A percentile compares a stretch with the other conserved stretches of the same genome.
Evolutionary conservation across 2,113 vertebrate genomes (phyloP).

Genomic region (Hydrolagus affinis): DNA sequence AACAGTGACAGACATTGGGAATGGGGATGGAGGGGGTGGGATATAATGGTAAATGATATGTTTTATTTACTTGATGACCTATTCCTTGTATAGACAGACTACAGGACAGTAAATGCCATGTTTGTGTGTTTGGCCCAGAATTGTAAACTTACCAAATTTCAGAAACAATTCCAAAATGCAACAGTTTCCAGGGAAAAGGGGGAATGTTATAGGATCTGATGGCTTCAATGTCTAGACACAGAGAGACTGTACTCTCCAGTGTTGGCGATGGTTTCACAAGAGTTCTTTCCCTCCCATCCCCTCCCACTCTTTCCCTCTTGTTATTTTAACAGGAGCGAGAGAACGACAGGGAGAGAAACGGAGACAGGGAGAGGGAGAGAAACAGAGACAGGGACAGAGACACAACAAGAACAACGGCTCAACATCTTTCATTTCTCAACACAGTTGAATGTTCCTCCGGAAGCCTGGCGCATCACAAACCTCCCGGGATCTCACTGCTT

Average conservation of each 20-base stretch:
- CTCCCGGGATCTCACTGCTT: neutral
- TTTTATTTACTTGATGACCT: neutral
- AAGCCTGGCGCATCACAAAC: neutral
- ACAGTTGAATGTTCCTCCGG: conserved; percentile 7
- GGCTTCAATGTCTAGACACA: neutral
- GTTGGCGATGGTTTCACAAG: no score
- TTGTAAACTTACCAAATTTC: conserved; percentile 19
- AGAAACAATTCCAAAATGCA: neutral
- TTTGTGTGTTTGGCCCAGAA: neutral
- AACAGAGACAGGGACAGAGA: no score
- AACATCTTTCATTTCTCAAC: neutral
- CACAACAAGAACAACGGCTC: neutral
- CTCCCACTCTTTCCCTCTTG: neutral
- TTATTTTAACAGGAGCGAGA: neutral
- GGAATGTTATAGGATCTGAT: conserved; percentile 3
- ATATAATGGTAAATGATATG: neutral
- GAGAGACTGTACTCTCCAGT: no score
- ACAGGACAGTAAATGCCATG: no score
- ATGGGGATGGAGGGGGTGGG: no score
- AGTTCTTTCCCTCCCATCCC: conserved; percentile 2
- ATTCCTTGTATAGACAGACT: no score
- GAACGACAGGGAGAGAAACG: neutral
- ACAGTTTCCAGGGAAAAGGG: conserved; percentile 7
- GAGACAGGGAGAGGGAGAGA: neutral
- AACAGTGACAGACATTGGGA: neutral